These are phyloP conservation scores for Bambusicola thoracicus DNA, from an alignment of 2,113 vertebrate genomes.

Conservation along the genomic window DNA sequence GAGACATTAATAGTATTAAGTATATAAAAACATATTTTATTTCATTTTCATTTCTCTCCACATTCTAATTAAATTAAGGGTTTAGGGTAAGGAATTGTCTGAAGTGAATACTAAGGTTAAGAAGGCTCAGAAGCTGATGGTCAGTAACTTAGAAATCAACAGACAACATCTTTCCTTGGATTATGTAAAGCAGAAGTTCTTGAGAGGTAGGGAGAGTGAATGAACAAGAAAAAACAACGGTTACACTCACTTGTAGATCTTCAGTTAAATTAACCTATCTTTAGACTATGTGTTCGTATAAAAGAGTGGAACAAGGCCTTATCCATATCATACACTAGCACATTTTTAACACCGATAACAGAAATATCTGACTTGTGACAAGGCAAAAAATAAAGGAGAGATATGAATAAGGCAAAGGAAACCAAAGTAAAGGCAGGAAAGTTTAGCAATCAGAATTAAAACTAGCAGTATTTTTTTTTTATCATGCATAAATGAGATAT, in stretches of 20 bases:
- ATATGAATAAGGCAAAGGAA: slow-evolving; percentile 18
- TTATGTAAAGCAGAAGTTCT: background rate
- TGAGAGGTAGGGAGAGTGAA: background rate
- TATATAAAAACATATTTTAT: background rate
- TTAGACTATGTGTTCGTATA: background rate
- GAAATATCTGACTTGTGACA: background rate
- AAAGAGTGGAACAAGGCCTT: background rate
- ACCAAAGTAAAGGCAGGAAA: slow-evolving; percentile 8
- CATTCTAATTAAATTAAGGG: background rate
- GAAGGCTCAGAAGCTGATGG: background rate
- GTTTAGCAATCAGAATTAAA: slow-evolving; percentile 44
- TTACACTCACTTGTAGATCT: background rate
- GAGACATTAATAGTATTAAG: background rate
- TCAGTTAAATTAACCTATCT: background rate
- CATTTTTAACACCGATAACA: background rate
- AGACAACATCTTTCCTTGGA: background rate
- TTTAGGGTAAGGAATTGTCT: background rate
- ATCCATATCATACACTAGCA: background rate
- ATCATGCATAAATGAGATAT: background rate
- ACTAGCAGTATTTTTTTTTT: background rate
- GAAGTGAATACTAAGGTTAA: background rate
- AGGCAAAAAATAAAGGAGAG: background rate
- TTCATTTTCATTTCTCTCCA: background rate
- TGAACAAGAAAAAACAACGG: background rate
- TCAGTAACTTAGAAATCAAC: background rate